Conservation (phyloP, 2,797 vertebrate genomes). For the Pampus argenteus region DNA sequence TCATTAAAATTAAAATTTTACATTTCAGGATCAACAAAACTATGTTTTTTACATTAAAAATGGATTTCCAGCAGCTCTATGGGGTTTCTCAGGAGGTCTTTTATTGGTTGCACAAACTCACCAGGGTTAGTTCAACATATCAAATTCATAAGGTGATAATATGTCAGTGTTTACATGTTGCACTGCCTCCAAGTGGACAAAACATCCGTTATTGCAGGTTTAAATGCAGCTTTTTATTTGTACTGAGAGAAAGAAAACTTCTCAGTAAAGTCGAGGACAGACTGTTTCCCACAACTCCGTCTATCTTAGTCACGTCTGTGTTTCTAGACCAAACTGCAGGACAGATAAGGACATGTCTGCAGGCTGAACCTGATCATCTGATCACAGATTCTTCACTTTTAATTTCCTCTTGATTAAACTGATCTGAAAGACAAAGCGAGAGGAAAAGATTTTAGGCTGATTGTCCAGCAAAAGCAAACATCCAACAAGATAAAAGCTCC, state of each 20-base stretch:
- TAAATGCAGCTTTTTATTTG: background rate
- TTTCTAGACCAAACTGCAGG: conserved; percentile 9
- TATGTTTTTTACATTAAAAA: no score
- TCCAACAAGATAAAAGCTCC: background rate
- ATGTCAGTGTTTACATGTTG: no score
- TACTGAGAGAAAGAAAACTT: background rate
- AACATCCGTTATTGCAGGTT: background rate
- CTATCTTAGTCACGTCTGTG: conserved; percentile 4
- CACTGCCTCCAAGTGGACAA: background rate
- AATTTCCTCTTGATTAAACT: conserved; percentile 31
- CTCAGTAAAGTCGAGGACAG: background rate
- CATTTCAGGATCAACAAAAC: no score
- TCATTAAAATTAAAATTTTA: no score
- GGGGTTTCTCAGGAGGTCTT: no score
- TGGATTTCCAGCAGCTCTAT: no score
- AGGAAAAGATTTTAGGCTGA: background rate
- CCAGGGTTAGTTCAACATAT: no score
- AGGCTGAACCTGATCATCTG: conserved; percentile 1
- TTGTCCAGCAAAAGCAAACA: background rate
- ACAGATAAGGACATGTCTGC: conserved; percentile 27
- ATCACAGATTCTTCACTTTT: conserved; percentile 18
- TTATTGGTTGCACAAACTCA: no score
- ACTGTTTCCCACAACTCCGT: conserved; percentile 21
- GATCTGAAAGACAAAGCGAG: background rate
- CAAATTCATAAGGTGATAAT: no score